Evolutionary conservation across 1,140 invertebrate genomes (phyloP).

Genomic region (Eulimnadia texana): DNA sequence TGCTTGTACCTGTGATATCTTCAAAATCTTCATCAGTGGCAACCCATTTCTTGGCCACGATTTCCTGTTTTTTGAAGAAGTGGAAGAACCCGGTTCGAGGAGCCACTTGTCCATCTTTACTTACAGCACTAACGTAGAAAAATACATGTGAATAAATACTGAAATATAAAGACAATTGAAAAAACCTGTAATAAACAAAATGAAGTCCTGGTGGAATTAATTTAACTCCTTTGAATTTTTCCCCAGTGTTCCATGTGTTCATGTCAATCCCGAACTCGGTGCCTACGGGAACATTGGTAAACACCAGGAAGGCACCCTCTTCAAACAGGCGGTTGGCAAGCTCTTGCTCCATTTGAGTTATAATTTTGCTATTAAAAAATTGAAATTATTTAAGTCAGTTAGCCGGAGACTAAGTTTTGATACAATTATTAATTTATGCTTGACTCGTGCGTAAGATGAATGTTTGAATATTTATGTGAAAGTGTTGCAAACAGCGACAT

Average conservation of each 20-base stretch:
- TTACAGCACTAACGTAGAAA: conserved; percentile 34
- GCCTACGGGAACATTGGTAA: conserved; percentile 66
- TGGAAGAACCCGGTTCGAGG: conserved; percentile 81
- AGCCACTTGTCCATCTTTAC: conserved; percentile 38
- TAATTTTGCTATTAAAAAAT: too few relatives aligned
- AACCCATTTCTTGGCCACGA: conserved; percentile 79
- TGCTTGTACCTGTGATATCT: background rate
- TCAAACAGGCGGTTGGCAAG: conserved; percentile 57
- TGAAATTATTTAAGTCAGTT: too few relatives aligned
- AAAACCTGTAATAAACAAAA: conserved; percentile 75
- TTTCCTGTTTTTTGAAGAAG: conserved; percentile 62
- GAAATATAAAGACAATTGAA: background rate
- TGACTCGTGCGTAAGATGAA: too few relatives aligned
- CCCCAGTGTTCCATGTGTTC: conserved; percentile 80
- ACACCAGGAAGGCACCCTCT: conserved; percentile 66
- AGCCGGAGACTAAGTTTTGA: too few relatives aligned
- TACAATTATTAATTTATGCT: too few relatives aligned
- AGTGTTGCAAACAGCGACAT: too few relatives aligned
- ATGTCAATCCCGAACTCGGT: conserved; percentile 96
- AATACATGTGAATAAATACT: background rate
- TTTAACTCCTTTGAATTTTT: conserved; percentile 88
- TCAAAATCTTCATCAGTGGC: conserved; percentile 38
- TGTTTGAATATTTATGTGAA: too few relatives aligned
- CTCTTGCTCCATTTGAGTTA: conserved; percentile 49
- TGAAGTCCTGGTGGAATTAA: conserved; percentile 97